A percentile compares a stretch with the other conserved stretches of the same genome.
phyloP scores from a whole-genome alignment of 2,113 vertebrate species.

The Bothrops jararaca region DNA sequence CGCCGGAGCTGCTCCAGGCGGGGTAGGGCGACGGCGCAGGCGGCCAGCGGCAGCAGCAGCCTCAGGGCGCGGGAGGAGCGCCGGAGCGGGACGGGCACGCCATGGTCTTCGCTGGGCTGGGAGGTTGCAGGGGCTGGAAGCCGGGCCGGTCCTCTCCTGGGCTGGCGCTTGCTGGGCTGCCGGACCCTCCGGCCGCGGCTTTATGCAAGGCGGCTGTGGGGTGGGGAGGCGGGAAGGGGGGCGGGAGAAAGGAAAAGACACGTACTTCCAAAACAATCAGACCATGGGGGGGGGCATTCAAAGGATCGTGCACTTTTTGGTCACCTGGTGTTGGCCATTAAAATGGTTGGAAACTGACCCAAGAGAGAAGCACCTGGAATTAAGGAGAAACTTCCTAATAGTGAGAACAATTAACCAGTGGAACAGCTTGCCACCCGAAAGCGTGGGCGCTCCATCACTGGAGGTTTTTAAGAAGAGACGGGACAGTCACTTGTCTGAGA shows the following conservation, averaged over 20 bases:
- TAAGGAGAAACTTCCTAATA: too few relatives aligned
- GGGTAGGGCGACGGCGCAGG: conserved; percentile 55
- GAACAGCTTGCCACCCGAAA: too few relatives aligned
- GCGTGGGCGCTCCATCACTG: too few relatives aligned
- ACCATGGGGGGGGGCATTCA: background rate
- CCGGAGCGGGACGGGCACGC: background rate
- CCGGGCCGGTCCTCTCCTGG: conserved; percentile 11
- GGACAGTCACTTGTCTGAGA: too few relatives aligned
- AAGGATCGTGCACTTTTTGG: too few relatives aligned
- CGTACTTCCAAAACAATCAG: conserved; percentile 41
- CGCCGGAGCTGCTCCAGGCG: conserved; percentile 76
- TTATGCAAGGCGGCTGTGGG: conserved; percentile 74
- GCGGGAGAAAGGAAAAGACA: conserved; percentile 51
- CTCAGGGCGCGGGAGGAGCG: background rate
- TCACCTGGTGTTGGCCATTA: too few relatives aligned
- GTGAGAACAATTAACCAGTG: too few relatives aligned
- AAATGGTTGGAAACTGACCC: too few relatives aligned
- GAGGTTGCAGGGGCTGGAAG: rapidly evolving
- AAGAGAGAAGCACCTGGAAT: too few relatives aligned
- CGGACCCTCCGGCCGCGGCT: conserved; percentile 60
- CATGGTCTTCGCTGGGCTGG: background rate
- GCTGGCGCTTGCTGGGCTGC: conserved; percentile 39
- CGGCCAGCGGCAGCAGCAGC: conserved; percentile 52
- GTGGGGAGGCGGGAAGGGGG: background rate
- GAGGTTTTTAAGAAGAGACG: too few relatives aligned